Conservation (phyloP, 2,888 invertebrate genomes). For the Odontomyia ornata region DNA sequence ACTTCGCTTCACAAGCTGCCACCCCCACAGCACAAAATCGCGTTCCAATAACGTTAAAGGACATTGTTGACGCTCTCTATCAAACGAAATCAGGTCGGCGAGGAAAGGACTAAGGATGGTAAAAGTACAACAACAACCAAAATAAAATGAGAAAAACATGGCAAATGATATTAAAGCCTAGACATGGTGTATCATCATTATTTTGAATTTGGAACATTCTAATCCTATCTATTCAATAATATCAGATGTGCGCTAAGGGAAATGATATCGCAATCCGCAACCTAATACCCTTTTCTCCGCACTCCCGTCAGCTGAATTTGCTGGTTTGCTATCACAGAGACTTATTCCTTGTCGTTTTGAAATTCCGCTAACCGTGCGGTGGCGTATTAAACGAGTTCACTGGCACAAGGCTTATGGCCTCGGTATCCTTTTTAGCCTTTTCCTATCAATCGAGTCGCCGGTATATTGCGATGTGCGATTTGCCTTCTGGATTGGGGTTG, state of each 20-base stretch:
- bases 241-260: conserved; percentile 15
- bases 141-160: neutral
- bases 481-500: neutral
- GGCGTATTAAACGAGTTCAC: conserved; percentile 18
- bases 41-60: too few relatives aligned
- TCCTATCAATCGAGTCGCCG: neutral
- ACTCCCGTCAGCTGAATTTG: neutral
- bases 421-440: conserved; percentile 13
- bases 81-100: too few relatives aligned
- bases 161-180: conserved; percentile 37
- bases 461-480: conserved; percentile 1
- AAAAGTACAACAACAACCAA: neutral
- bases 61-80: too few relatives aligned
- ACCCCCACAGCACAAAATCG: neutral
- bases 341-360: too few relatives aligned
- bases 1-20: conserved; percentile 12
- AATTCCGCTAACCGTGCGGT: neutral
- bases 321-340: too few relatives aligned
- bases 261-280: conserved; percentile 24
- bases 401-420: conserved; percentile 13
- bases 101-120: neutral
- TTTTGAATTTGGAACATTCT: conserved; percentile 40
- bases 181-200: conserved; percentile 38
- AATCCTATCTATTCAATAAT: conserved; percentile 44
- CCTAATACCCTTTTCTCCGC: neutral